A percentile compares a stretch with the other conserved stretches of the same genome.
These are phyloP conservation scores for Sarotherodon lohbergeri DNA, from an alignment of 2,113 vertebrate species.

Conservation along the genomic window DNA sequence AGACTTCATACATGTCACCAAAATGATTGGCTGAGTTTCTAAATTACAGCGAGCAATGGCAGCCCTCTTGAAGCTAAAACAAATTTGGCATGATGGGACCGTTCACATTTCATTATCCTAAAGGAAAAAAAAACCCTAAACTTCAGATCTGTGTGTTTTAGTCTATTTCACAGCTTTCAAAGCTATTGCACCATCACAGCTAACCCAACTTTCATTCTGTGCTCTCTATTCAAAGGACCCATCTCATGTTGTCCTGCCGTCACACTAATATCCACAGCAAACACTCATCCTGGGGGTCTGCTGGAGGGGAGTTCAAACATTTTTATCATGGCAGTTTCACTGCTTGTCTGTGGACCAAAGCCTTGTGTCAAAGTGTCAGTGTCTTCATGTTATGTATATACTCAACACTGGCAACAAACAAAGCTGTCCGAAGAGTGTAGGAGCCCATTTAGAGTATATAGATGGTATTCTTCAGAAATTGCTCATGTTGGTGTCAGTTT, in stretches of 20 bases:
- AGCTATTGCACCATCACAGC: conserved; percentile 11
- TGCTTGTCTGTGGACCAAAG: not conserved
- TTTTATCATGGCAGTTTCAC: not conserved
- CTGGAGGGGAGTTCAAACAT: not conserved
- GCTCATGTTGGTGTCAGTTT: not conserved
- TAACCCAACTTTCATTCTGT: not conserved
- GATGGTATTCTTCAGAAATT: not conserved
- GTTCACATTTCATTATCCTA: not conserved
- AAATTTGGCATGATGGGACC: not conserved
- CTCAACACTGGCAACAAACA: not conserved
- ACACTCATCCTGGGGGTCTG: not conserved
- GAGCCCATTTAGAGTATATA: not conserved
- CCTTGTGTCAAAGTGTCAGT: not conserved
- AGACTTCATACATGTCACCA: not conserved
- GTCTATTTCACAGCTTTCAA: not conserved
- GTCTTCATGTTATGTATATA: not conserved
- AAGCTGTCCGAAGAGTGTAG: not conserved
- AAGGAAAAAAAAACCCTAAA: fast-evolving
- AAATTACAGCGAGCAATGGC: not conserved
- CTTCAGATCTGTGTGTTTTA: not conserved
- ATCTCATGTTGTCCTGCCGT: not conserved
- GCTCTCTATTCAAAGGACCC: not conserved
- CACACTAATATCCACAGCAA: conserved; percentile 11
- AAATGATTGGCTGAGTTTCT: not conserved
- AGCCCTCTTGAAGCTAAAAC: not conserved